Evolutionary conservation across 2,888 invertebrate species (phyloP).

Genomic region (Dorcus hopei): DNA sequence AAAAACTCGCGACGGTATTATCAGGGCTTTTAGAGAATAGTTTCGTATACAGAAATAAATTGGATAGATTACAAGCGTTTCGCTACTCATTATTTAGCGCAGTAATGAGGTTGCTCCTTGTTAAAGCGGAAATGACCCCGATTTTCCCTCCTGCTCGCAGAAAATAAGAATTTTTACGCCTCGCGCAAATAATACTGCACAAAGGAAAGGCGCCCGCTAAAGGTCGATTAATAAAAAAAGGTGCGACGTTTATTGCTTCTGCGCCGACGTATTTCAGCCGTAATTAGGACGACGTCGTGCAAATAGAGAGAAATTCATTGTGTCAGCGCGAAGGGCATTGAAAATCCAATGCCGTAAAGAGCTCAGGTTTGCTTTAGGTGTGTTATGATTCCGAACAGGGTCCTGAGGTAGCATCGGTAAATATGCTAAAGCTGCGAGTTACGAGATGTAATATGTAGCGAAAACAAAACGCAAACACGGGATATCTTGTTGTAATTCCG

Average conservation of each 20-base stretch:
- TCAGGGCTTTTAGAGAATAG: too few relatives aligned
- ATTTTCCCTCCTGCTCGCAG: conserved; percentile 16
- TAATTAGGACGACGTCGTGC: too few relatives aligned
- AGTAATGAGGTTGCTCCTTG: conserved; percentile 10
- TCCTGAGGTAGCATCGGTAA: conserved; percentile 12
- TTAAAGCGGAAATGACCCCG: conserved; percentile 14
- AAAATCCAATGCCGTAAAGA: conserved; percentile 5
- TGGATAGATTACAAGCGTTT: too few relatives aligned
- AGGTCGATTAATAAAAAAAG: too few relatives aligned
- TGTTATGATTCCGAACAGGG: conserved; percentile 4
- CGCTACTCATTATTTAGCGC: conserved; percentile 4
- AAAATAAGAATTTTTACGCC: conserved; percentile 6
- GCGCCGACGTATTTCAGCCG: too few relatives aligned
- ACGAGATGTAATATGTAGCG: conserved; percentile 16
- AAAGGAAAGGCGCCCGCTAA: too few relatives aligned
- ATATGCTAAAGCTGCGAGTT: conserved; percentile 9
- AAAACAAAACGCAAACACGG: conserved; percentile 19
- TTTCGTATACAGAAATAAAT: too few relatives aligned
- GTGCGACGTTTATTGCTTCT: too few relatives aligned
- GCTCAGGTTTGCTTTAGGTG: conserved; percentile 6
- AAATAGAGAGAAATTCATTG: neutral
- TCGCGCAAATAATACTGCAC: too few relatives aligned
- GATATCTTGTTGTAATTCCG: conserved; percentile 22
- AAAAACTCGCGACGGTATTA: too few relatives aligned
- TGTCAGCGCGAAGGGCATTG: neutral